These are phyloP conservation scores for Aphelinus certus DNA, from an alignment of 1,140 invertebrate species.

Conservation along the genomic window DNA sequence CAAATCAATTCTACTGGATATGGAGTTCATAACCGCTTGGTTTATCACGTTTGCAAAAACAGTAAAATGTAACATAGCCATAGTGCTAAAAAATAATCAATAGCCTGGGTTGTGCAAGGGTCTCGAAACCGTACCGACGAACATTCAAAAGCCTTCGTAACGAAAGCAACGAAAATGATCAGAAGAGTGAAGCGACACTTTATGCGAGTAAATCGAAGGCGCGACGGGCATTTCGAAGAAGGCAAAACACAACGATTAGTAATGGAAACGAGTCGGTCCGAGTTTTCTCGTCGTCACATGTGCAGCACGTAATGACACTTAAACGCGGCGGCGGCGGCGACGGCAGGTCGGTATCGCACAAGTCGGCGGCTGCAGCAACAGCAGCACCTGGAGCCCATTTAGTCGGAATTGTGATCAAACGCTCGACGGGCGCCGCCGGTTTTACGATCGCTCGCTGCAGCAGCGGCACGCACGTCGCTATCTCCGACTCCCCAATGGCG, in stretches of 20 bases:
- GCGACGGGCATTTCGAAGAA: neutral
- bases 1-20: constrained; percentile 31
- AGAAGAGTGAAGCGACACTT: neutral
- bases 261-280: too few relatives aligned
- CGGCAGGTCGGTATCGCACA: too few relatives aligned
- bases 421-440: neutral
- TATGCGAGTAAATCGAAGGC: neutral
- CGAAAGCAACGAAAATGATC: neutral
- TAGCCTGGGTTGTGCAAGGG: too few relatives aligned
- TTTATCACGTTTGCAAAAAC: constrained; percentile 30
- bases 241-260: neutral
- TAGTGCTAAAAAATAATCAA: neutral
- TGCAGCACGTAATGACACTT: neutral
- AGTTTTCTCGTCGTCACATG: too few relatives aligned
- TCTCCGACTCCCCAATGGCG: neutral
- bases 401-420: neutral
- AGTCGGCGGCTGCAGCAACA: neutral
- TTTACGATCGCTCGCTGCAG: constrained; percentile 2
- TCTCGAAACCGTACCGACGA: too few relatives aligned
- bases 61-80: constrained; percentile 36
- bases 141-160: too few relatives aligned
- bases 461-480: neutral
- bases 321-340: neutral
- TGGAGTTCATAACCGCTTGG: constrained; percentile 14
- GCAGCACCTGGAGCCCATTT: constrained; percentile 20